Conservation (phyloP, 2,797 vertebrate genomes). For the Argyrosomus regius region DNA sequence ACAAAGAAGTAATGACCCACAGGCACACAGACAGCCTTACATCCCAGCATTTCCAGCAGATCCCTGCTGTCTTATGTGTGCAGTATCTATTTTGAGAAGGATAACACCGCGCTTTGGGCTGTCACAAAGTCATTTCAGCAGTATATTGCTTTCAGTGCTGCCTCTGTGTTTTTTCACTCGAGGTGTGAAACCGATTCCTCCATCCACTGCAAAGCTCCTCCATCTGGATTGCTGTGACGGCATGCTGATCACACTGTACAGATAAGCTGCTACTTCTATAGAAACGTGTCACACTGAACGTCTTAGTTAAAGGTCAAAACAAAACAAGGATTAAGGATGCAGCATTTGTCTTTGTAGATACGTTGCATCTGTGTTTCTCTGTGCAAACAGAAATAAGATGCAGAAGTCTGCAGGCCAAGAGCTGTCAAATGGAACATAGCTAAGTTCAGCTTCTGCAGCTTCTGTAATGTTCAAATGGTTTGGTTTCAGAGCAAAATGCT, state of each 20-base stretch:
- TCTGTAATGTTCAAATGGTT: neutral
- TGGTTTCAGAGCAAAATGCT: neutral
- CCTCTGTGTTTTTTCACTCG: constrained; percentile 31
- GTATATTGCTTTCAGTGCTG: constrained; percentile 32
- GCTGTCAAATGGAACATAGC: neutral
- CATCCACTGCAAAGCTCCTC: constrained; percentile 43
- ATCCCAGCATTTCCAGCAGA: constrained; percentile 27
- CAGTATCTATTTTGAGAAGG: constrained; percentile 54
- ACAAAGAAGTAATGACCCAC: constrained; percentile 14
- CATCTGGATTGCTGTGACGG: constrained; percentile 48
- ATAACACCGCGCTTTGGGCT: constrained; percentile 50
- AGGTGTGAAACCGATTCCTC: constrained; percentile 65
- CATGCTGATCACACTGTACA: constrained; percentile 14
- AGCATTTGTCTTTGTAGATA: neutral
- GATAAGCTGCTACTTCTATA: constrained; percentile 34
- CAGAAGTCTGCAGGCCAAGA: neutral
- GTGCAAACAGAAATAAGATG: neutral
- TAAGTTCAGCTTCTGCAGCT: neutral
- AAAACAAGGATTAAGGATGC: constrained; percentile 45
- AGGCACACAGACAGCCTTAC: constrained; percentile 4
- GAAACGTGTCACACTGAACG: constrained; percentile 24
- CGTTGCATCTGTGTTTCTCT: neutral
- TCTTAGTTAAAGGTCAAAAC: constrained; percentile 45
- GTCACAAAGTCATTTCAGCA: constrained; percentile 50
- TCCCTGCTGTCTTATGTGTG: constrained; percentile 46